Percentiles rank a stretch among this genome's conserved stretches.
Conservation (phyloP, 2,797 vertebrate genomes). For the Petrocephalus sullivani region DNA sequence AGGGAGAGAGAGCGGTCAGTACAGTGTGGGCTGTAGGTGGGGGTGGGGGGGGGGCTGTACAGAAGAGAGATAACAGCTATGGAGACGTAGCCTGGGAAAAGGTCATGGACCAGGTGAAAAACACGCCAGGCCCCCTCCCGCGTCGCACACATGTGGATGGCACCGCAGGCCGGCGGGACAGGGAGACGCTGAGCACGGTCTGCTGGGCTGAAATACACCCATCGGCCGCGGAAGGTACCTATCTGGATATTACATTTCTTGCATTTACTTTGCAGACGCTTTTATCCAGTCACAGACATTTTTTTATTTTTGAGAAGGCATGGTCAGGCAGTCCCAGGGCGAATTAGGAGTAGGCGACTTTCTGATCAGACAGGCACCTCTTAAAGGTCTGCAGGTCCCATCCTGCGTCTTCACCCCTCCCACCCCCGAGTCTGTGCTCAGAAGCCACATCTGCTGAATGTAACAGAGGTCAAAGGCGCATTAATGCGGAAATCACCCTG, state of each 20-base stretch:
- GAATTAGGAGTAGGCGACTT: neutral
- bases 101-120: neutral
- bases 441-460: neutral
- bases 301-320: too few relatives aligned
- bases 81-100: slow-evolving; percentile 6
- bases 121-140: neutral
- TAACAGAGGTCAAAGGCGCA: neutral
- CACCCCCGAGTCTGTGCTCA: neutral
- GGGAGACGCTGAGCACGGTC: neutral
- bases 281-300: neutral
- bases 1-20: neutral
- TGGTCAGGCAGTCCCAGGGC: too few relatives aligned
- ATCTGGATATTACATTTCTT: neutral
- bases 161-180: neutral
- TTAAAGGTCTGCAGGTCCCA: neutral
- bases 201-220: slow-evolving; percentile 1
- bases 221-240: neutral
- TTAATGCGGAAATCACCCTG: neutral
- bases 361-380: neutral
- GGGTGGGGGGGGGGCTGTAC: neutral
- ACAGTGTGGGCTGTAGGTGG: neutral
- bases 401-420: neutral
- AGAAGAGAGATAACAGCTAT: neutral
- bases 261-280: neutral
- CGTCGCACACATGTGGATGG: neutral